Conservation (phyloP, 2,113 vertebrate species). For the Rattus rattus region DNA sequence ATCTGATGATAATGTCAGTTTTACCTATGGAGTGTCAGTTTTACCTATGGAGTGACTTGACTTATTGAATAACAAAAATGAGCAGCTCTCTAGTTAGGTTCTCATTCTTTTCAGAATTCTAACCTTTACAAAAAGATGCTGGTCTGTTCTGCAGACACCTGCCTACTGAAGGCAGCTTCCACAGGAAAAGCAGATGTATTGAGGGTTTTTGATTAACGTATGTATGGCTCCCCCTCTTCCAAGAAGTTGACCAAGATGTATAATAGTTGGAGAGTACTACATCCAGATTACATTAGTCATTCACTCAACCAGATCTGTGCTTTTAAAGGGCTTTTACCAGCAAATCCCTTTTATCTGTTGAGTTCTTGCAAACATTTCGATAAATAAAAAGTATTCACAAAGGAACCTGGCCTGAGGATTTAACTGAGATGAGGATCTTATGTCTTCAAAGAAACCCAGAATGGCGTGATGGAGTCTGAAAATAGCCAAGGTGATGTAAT, state of each 20-base stretch:
- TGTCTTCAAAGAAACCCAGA: neutral
- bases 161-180: neutral
- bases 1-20: neutral
- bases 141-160: neutral
- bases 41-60: too few relatives aligned
- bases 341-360: neutral
- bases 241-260: neutral
- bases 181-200: neutral
- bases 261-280: neutral
- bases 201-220: neutral
- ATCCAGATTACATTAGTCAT: neutral
- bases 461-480: neutral
- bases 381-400: conserved; percentile 10
- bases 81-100: neutral
- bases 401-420: neutral
- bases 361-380: neutral
- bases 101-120: neutral
- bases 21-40: too few relatives aligned
- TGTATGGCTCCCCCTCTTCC: neutral
- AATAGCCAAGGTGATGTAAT: neutral
- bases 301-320: neutral
- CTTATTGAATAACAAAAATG: neutral
- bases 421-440: neutral
- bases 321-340: neutral
- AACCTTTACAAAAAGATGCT: neutral